These are phyloP conservation scores for Halcyon senegalensis DNA, from an alignment of 2,113 vertebrate genomes.

Conservation along the genomic window DNA sequence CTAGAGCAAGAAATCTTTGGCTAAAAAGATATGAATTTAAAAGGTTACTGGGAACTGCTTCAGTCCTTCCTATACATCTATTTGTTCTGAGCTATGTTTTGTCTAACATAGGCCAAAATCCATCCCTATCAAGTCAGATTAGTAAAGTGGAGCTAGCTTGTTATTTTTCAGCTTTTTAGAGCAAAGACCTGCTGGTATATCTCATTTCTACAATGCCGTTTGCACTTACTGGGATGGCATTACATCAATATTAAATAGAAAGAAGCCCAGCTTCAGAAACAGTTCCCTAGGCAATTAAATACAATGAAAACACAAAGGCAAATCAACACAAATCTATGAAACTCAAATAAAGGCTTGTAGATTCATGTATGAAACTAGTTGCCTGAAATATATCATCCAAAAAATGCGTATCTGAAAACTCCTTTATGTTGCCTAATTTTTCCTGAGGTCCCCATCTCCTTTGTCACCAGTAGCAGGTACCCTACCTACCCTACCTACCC, in stretches of 20 bases:
- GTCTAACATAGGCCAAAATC: not conserved
- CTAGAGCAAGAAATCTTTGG: not conserved
- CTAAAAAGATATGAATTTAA: not conserved
- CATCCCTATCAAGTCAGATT: not conserved
- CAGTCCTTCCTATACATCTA: not conserved
- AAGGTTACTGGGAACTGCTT: not conserved
- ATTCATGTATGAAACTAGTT: not conserved
- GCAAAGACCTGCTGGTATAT: not conserved
- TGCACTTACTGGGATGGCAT: not conserved
- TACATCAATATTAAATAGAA: not conserved
- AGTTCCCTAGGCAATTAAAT: not conserved
- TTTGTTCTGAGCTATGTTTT: not conserved
- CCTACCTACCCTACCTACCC: not conserved
- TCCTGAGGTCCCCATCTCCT: not conserved
- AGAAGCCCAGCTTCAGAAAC: not conserved
- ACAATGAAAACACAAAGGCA: not conserved
- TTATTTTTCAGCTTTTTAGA: not conserved
- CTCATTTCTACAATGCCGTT: not conserved
- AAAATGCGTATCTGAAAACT: not conserved
- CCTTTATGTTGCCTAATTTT: not conserved
- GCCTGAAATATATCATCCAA: not conserved
- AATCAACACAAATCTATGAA: not conserved
- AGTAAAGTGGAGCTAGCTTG: not conserved
- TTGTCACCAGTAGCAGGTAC: not conserved
- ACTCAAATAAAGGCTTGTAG: not conserved